Evolutionary conservation across 2,113 vertebrate genomes (phyloP), one percentile per base, ranked within the genome.

Genomic region (Podiceps cristatus): DNA sequence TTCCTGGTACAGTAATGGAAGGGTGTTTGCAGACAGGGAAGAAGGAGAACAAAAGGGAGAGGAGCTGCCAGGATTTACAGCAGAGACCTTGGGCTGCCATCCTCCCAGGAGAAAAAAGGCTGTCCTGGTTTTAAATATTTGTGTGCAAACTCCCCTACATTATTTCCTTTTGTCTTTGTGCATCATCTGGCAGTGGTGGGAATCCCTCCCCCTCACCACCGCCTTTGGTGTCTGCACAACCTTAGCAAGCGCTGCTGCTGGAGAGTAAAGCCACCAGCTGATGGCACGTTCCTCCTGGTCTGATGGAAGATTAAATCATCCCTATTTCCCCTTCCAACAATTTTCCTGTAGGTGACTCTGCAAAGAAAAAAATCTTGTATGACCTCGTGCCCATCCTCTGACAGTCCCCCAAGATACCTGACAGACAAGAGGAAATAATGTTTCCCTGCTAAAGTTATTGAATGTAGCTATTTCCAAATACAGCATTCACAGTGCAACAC

Each of bases 361-460:
- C 27, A 55, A 86, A 83, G 18, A 62, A 77, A 77, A 73, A 88
- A 25, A 1, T 40, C 27, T 82, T 63, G 4, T 4, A 8, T 1
- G 5, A 27, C 14, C 25, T 82, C 29, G 7, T 35, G 15, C 16
- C 6, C 24, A 22, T 31, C 10, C 17, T 86, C 44, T 1, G 9
- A 56, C 5, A 67, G 2, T 1, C 2, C 2, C 15, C 11, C 18
- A 47, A 31, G n/a, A 42, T 17, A 47, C 3, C 42, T 49, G 40
- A 37, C 5, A 76, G 37, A 37, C 4, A 68, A 80, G 7, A 20
- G 47, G 11, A 42, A 62, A 69, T 73, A 29, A 3, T 7, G 1
- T 29, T 87, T 58, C 4, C 25, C 3, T 52, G 6, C 3, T 56
- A 14, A 62, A 2, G 7, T 69, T 71, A 27, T 31, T 53, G 20